Evolutionary conservation across 2,888 invertebrate genomes (phyloP).

Genomic region (Hartigia nigra): DNA sequence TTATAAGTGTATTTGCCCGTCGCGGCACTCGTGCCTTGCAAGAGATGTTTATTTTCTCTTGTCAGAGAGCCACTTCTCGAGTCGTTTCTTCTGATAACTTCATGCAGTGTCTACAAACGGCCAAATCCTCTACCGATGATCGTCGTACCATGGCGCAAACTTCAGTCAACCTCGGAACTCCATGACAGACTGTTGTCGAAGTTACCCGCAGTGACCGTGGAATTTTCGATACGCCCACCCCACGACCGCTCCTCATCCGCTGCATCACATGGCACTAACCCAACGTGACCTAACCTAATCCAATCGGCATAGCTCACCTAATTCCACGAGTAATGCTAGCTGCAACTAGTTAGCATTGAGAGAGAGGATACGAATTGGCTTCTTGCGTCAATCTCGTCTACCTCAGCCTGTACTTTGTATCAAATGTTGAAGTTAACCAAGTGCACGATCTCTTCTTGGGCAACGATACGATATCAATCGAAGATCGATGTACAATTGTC

Average conservation of each 20-base stretch:
- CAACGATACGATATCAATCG: neutral
- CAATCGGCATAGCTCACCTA: neutral
- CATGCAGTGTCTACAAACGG: neutral
- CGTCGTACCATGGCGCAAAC: neutral
- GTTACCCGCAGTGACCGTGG: neutral
- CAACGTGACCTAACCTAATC: neutral
- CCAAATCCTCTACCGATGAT: neutral
- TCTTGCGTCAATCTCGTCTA: neutral
- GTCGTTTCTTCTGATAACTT: neutral
- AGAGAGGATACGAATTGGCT: neutral
- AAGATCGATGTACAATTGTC: neutral
- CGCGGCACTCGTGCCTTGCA: neutral
- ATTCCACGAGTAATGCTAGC: neutral
- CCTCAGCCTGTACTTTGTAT: neutral
- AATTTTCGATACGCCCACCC: neutral
- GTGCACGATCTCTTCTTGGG: neutral
- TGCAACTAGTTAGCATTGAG: neutral
- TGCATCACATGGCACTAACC: neutral
- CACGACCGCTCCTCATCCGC: neutral
- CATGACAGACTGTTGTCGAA: neutral
- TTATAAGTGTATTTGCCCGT: neutral
- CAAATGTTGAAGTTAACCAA: neutral
- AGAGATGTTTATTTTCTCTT: neutral
- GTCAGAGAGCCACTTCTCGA: neutral
- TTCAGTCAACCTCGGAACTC: neutral